phyloP scores from a whole-genome alignment of 2,888 invertebrate genomes.

The Elysia crispata region DNA sequence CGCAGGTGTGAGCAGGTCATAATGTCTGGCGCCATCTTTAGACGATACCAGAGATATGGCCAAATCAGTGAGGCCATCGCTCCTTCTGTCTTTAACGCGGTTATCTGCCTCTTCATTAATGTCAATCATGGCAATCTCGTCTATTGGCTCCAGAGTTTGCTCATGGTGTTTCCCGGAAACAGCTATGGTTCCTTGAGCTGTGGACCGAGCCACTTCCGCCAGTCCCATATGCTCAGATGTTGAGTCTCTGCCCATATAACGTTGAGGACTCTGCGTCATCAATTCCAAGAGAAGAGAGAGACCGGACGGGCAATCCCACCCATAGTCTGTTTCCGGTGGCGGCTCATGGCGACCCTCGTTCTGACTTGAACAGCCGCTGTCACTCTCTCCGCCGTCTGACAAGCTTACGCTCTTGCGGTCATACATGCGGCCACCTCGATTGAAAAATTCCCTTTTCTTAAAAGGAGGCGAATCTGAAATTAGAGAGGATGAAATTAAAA shows the following conservation, averaged over 20 bases:
- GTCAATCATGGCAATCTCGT: no score
- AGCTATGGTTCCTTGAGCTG: not conserved
- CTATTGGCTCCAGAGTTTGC: not conserved
- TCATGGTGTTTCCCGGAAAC: conserved; percentile 5
- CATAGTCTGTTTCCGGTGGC: conserved; percentile 52
- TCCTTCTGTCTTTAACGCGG: not conserved
- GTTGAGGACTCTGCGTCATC: conserved; percentile 51
- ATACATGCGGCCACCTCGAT: conserved; percentile 4
- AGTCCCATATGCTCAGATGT: not conserved
- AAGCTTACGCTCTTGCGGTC: conserved; percentile 30
- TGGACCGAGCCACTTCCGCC: not conserved
- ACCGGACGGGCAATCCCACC: conserved; percentile 50
- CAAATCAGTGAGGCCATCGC: not conserved
- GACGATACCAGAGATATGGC: not conserved
- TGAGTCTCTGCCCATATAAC: conserved; percentile 40
- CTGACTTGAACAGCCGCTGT: conserved; percentile 52
- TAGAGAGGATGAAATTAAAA: no score
- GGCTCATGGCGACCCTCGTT: conserved; percentile 49
- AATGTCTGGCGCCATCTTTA: not conserved
- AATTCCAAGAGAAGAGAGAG: conserved; percentile 50
- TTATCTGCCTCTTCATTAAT: no score
- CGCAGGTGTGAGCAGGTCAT: no score
- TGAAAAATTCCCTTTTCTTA: conserved; percentile 3
- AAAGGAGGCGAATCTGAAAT: conserved; percentile 35
- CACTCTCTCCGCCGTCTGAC: conserved; percentile 52